phyloP scores from a whole-genome alignment of 2,888 invertebrate genomes.

The Amiota minor region DNA sequence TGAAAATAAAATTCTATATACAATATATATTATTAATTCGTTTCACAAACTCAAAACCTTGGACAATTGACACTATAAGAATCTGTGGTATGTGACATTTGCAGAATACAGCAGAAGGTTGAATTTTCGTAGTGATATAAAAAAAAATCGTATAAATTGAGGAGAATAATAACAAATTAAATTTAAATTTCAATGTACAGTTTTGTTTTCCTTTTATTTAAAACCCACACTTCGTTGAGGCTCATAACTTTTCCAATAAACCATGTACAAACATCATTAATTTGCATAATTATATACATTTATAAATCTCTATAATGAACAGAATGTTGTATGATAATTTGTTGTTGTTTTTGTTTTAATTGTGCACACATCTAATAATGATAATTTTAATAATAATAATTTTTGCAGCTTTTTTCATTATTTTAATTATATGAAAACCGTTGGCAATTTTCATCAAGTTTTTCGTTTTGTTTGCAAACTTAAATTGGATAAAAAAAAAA shows the following conservation, averaged over 20 bases:
- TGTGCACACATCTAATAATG: too few relatives aligned
- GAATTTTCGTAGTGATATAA: too few relatives aligned
- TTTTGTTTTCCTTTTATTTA: too few relatives aligned
- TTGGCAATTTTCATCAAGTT: not conserved
- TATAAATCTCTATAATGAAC: constrained; percentile 6
- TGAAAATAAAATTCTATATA: too few relatives aligned
- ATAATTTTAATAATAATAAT: constrained; percentile 12
- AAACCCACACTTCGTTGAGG: not conserved
- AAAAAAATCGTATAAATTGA: too few relatives aligned
- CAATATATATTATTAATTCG: too few relatives aligned
- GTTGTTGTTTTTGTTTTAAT: not conserved
- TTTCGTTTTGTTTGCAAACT: not conserved
- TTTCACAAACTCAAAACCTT: too few relatives aligned
- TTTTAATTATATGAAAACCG: constrained; percentile 14
- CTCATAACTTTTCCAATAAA: not conserved
- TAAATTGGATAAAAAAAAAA: not conserved
- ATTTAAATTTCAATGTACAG: too few relatives aligned
- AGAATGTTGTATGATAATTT: not conserved
- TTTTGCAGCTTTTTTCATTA: not conserved
- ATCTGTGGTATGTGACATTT: too few relatives aligned
- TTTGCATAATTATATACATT: constrained; percentile 11
- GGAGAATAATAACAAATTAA: too few relatives aligned
- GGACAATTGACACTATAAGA: too few relatives aligned
- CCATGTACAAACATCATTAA: not conserved
- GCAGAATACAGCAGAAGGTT: too few relatives aligned